A percentile compares a stretch with the other conserved stretches of the same genome.
Conservation (phyloP, 2,888 invertebrate species). For the Agrotis clavis region DNA sequence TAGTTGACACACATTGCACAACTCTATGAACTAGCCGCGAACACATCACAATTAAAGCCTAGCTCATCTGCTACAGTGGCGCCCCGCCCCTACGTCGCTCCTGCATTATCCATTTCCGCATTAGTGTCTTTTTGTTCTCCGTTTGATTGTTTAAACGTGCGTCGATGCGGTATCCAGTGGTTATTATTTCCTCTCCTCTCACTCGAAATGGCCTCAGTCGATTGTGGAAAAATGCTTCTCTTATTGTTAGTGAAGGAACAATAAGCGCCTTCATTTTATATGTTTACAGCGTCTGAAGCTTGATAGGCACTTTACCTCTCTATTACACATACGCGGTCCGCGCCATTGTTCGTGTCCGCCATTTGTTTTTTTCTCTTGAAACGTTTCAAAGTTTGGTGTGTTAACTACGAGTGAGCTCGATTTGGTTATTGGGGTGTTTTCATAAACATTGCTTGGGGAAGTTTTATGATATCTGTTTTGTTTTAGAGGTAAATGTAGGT, state of each 20-base stretch:
- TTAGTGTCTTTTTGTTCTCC: conserved; percentile 90
- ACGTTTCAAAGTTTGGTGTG: conserved; percentile 62
- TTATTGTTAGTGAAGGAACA: conserved; percentile 90
- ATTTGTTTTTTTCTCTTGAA: conserved; percentile 71
- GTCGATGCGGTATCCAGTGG: conserved; percentile 89
- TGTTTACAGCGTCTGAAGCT: conserved; percentile 89
- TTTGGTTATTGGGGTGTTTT: conserved; percentile 2
- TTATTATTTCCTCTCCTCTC: conserved; percentile 88
- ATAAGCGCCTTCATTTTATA: conserved; percentile 89
- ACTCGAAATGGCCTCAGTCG: conserved; percentile 89
- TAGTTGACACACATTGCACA: neutral
- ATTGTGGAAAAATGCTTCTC: conserved; percentile 89
- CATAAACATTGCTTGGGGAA: neutral
- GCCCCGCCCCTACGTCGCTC: conserved; percentile 67
- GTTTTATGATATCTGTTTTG: neutral
- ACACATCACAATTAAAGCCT: conserved; percentile 13
- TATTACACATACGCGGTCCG: conserved; percentile 78
- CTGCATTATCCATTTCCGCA: conserved; percentile 89
- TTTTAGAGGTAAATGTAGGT: too few relatives aligned
- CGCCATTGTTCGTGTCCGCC: conserved; percentile 77
- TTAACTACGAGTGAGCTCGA: conserved; percentile 34
- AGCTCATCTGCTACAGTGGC: conserved; percentile 46
- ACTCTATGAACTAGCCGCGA: neutral
- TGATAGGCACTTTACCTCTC: conserved; percentile 86
- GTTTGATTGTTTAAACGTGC: conserved; percentile 91